These are phyloP conservation scores for Acronicta leporina DNA, from an alignment of 2,888 invertebrate genomes.

Conservation along the genomic window DNA sequence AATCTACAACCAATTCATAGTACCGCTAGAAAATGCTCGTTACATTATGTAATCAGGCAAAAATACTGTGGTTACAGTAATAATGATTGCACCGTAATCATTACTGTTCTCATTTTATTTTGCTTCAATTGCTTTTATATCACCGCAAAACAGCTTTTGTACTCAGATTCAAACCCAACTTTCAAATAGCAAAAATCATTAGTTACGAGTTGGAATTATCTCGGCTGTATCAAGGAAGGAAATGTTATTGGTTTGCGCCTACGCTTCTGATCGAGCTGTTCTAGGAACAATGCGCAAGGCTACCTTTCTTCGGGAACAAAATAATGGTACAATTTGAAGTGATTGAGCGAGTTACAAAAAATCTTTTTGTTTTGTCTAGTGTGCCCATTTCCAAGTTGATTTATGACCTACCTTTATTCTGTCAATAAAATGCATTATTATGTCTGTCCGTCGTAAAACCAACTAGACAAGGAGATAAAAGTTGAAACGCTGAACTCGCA, in stretches of 20 bases:
- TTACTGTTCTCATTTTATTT: constrained; percentile 51
- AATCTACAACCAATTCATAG: constrained; percentile 50
- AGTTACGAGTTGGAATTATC: constrained; percentile 54
- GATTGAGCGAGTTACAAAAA: constrained; percentile 29
- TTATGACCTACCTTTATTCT: constrained; percentile 17
- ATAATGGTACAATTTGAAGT: constrained; percentile 43
- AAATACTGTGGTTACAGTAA: constrained; percentile 53
- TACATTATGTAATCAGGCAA: constrained; percentile 53
- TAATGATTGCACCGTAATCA: constrained; percentile 53
- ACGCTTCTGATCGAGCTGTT: constrained; percentile 59
- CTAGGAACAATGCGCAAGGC: constrained; percentile 70
- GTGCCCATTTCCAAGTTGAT: constrained; percentile 5
- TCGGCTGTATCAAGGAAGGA: constrained; percentile 58
- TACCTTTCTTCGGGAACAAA: constrained; percentile 59
- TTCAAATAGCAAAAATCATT: constrained; percentile 42
- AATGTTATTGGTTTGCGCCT: constrained; percentile 60
- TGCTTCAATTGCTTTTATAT: constrained; percentile 42
- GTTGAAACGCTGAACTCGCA: constrained; percentile 34
- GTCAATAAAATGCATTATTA: constrained; percentile 6
- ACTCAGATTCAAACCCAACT: constrained; percentile 46
- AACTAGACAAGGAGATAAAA: constrained; percentile 20
- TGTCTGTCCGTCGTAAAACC: constrained; percentile 25
- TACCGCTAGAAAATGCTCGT: constrained; percentile 45
- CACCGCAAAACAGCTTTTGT: constrained; percentile 57
- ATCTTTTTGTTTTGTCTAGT: not conserved